Conservation (phyloP, 2,113 vertebrate genomes). For the Natator depressus region DNA sequence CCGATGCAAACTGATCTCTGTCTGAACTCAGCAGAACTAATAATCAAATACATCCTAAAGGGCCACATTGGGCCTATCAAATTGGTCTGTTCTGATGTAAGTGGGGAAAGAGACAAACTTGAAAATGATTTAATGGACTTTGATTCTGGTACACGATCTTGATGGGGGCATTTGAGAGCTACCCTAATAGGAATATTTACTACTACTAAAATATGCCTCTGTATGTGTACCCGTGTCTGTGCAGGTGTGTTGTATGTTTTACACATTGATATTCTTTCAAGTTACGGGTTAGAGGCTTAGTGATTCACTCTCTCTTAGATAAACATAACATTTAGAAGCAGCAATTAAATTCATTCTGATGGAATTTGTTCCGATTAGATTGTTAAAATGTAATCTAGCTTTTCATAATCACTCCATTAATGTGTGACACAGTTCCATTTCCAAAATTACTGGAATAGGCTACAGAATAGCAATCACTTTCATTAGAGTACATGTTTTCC, state of each 20-base stretch:
- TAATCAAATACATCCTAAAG: neutral
- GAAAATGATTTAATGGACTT: conserved; percentile 9
- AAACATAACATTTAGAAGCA: conserved; percentile 44
- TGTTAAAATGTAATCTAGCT: neutral
- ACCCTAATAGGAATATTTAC: neutral
- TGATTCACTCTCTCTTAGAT: conserved; percentile 12
- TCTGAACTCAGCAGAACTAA: neutral
- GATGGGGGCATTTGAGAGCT: neutral
- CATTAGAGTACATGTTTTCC: conserved; percentile 37
- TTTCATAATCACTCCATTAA: conserved; percentile 22
- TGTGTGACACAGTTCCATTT: conserved; percentile 18
- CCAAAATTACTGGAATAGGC: neutral
- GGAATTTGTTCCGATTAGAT: neutral
- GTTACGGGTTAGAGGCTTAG: neutral
- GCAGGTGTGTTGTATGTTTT: neutral
- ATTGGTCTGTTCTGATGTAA: neutral
- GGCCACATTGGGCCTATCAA: conserved; percentile 1
- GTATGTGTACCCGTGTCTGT: neutral
- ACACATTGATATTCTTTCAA: neutral
- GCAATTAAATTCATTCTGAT: neutral
- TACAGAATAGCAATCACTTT: conserved; percentile 21
- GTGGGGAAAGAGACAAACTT: neutral
- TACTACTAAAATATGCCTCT: neutral
- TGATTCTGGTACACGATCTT: neutral
- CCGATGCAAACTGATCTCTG: neutral